These are phyloP conservation scores for Plectrocnemia conspersa DNA, from an alignment of 1,140 invertebrate genomes.

Conservation along the genomic window DNA sequence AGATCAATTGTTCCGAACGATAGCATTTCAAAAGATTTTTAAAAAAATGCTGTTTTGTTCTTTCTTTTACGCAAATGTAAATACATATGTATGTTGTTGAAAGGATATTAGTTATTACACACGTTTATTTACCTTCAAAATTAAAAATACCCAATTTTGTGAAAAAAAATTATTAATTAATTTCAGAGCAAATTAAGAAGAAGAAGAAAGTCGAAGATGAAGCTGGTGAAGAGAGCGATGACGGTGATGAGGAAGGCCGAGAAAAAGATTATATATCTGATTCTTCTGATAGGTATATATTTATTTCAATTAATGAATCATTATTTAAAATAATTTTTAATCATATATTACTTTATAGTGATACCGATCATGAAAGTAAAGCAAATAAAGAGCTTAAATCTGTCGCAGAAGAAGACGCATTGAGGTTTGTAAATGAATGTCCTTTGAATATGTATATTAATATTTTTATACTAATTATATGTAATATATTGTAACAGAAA, in stretches of 20 bases:
- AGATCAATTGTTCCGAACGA: no score
- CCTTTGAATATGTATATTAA: no score
- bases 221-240: slow-evolving; percentile 92
- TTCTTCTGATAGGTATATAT: slow-evolving; percentile 62
- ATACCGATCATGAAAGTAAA: slow-evolving; percentile 72
- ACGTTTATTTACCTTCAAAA: slow-evolving; percentile 16
- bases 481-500: no score
- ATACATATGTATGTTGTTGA: slow-evolving; percentile 12
- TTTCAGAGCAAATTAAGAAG: slow-evolving; percentile 65
- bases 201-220: slow-evolving; percentile 76
- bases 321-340: slow-evolving; percentile 4
- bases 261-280: slow-evolving; percentile 86
- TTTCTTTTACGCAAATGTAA: background rate
- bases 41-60: background rate
- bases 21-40: no score
- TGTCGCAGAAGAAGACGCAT: slow-evolving; percentile 85
- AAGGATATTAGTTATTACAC: slow-evolving; percentile 16
- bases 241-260: slow-evolving; percentile 90
- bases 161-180: slow-evolving; percentile 13
- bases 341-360: slow-evolving; percentile 50
- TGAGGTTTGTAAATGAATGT: no score
- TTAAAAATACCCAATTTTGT: no score
- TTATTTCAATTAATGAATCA: background rate
- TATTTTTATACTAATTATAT: background rate
- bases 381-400: slow-evolving; percentile 69